Evolutionary conservation across 37 sponge, comb jelly and placozoan genomes (phyloP).

Genomic region (Halisarca cf. caerulea): DNA sequence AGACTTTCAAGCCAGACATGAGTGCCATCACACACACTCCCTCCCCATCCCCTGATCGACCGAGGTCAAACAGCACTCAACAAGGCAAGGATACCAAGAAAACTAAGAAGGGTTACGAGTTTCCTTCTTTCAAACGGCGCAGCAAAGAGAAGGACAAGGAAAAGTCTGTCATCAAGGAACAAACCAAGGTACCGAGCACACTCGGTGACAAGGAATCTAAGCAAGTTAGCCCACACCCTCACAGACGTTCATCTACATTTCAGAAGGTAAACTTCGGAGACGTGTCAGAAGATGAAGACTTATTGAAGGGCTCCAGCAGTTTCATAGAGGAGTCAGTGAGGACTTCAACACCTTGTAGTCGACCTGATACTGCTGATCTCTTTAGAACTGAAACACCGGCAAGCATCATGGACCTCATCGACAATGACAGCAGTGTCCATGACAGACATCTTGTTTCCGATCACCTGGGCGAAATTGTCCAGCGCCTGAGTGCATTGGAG

Average conservation of each 20-base stretch:
- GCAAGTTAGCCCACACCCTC: slow-evolving; percentile 12
- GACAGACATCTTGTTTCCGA: not conserved
- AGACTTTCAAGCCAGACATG: not conserved
- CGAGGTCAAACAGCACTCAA: not conserved
- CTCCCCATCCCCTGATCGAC: not conserved
- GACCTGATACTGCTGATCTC: slow-evolving; percentile 1
- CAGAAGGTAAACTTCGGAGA: slow-evolving; percentile 13
- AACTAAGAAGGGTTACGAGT: not conserved
- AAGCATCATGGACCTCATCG: slow-evolving; percentile 10
- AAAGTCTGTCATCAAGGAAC: not conserved
- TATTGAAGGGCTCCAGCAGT: not conserved
- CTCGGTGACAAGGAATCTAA: not conserved
- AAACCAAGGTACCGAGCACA: no score
- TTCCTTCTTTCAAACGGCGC: not conserved
- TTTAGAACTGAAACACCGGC: slow-evolving; percentile 8
- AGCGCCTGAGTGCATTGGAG: not conserved
- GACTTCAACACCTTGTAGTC: no score
- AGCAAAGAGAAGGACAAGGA: not conserved
- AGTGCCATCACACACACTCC: not conserved
- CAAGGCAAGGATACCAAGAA: not conserved
- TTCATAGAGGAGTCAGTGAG: not conserved
- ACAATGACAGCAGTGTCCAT: not conserved
- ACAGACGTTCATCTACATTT: not conserved
- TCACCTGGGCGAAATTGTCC: not conserved
- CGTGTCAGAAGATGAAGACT: not conserved